Percentiles rank a stretch among this genome's conserved stretches.
Conservation (phyloP, 1,140 invertebrate species). For the Drosophila ogumai region DNA sequence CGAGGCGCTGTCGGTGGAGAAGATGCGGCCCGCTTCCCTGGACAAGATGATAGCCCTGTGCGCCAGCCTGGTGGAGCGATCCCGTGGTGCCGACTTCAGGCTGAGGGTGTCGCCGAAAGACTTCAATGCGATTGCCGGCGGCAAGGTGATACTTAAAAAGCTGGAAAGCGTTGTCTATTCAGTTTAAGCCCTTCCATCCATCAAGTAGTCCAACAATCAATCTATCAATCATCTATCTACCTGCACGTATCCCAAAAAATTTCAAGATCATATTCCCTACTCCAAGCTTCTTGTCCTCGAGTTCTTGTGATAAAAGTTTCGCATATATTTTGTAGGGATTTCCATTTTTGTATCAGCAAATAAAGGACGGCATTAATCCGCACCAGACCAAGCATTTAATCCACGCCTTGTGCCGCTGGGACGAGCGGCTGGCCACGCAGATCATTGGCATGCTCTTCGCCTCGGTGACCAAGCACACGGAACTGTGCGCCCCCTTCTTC, state of each 20-base stretch:
- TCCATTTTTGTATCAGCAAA: constrained; percentile 97
- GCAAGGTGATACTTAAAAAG: constrained; percentile 88
- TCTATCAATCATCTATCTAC: neutral
- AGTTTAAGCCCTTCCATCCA: constrained; percentile 32
- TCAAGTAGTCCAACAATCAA: neutral
- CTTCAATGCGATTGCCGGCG: constrained; percentile 92
- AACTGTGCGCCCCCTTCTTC: constrained; percentile 95
- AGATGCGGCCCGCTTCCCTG: constrained; percentile 94
- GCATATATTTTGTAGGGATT: constrained; percentile 88
- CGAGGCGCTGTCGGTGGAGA: constrained; percentile 86
- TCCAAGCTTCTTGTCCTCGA: constrained; percentile 17
- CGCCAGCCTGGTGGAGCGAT: constrained; percentile 94
- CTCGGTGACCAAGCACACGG: constrained; percentile 94
- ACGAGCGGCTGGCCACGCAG: constrained; percentile 93
- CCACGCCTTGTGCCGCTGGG: constrained; percentile 95
- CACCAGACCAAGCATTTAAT: constrained; percentile 96
- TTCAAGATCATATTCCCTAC: constrained; percentile 23
- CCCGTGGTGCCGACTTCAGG: constrained; percentile 90
- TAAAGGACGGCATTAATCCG: constrained; percentile 95
- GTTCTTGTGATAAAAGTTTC: constrained; percentile 49
- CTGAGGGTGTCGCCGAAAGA: constrained; percentile 92
- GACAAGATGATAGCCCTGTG: constrained; percentile 98
- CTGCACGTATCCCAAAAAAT: constrained; percentile 14
- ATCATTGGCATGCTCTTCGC: constrained; percentile 95
- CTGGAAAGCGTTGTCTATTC: constrained; percentile 54